phyloP scores from a whole-genome alignment of 2,113 vertebrate genomes.

The Dasyornis broadbenti region DNA sequence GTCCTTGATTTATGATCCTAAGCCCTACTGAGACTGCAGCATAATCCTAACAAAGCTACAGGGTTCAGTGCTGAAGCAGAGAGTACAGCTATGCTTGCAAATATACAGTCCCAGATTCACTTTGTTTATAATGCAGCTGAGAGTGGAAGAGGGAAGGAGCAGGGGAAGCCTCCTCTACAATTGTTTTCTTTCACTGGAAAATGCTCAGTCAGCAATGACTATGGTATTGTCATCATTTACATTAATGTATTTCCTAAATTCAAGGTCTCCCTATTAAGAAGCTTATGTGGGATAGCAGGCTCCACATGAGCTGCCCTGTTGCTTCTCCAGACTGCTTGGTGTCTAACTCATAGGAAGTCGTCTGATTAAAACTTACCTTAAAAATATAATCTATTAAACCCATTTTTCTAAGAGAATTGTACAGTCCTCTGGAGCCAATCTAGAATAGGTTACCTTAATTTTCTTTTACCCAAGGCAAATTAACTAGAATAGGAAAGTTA shows the following conservation, averaged over 20 bases:
- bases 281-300: background rate
- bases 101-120: background rate
- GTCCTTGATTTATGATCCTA: background rate
- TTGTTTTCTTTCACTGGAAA: background rate
- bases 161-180: background rate
- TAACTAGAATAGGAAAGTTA: background rate
- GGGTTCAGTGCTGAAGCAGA: background rate
- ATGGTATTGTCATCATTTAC: background rate
- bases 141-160: background rate
- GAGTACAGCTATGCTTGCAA: background rate
- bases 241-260: background rate
- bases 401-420: background rate
- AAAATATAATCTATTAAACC: background rate
- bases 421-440: background rate
- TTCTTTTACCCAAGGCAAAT: background rate
- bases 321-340: background rate
- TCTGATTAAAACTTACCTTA: background rate
- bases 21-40: background rate
- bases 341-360: background rate
- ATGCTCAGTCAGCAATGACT: background rate
- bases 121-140: background rate
- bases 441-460: background rate
- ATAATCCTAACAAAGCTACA: background rate
- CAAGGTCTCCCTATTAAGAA: background rate
- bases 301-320: background rate